Evolutionary conservation across 2,113 vertebrate species (phyloP).

Genomic region (Apteryx owenii): DNA sequence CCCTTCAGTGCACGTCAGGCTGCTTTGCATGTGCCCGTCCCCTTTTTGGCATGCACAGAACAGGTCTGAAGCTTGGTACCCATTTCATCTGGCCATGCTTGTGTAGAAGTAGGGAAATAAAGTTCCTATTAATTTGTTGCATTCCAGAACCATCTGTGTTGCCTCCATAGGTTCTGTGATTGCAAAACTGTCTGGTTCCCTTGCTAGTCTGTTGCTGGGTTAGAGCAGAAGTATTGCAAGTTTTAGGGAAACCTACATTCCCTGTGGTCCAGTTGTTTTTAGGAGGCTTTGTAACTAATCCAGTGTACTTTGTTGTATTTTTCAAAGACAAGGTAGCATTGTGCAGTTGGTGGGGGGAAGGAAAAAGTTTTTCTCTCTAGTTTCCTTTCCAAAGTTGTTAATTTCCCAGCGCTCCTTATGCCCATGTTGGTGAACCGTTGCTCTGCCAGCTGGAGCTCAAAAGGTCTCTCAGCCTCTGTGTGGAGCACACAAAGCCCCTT

Average conservation of each 20-base stretch:
- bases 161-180: rapidly evolving
- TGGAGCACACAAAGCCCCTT: slow-evolving; percentile 67
- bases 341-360: not conserved
- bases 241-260: not conserved
- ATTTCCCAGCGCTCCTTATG: slow-evolving; percentile 23
- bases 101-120: rapidly evolving
- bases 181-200: not conserved
- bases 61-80: not conserved
- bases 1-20: rapidly evolving
- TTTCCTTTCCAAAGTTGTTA: slow-evolving; percentile 59
- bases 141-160: rapidly evolving
- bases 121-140: rapidly evolving
- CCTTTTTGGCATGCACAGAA: not conserved
- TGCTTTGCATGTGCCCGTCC: not conserved
- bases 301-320: not conserved
- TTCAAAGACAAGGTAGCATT: not conserved
- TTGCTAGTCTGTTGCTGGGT: not conserved
- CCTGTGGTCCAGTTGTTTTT: not conserved
- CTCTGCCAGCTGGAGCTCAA: slow-evolving; percentile 64
- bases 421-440: slow-evolving; percentile 31
- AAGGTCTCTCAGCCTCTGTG: slow-evolving; percentile 63
- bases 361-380: slow-evolving; percentile 52
- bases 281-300: slow-evolving; percentile 21
- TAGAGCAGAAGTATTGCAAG: not conserved
- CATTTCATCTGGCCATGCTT: rapidly evolving